These are phyloP conservation scores for Phaetusa simplex DNA, from an alignment of 2,113 vertebrate genomes.

Conservation along the genomic window DNA sequence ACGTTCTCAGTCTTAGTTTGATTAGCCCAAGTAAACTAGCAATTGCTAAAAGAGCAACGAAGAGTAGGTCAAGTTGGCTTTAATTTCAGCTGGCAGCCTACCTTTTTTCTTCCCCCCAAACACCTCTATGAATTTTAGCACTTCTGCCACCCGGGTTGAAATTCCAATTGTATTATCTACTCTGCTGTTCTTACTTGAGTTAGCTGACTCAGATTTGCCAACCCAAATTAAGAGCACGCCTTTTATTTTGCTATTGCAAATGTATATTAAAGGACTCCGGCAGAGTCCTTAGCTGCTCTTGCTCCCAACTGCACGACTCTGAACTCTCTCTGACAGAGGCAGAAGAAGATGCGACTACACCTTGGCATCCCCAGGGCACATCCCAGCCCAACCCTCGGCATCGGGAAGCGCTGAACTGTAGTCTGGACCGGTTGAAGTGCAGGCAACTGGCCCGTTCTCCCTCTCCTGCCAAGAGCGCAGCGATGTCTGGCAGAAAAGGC, in stretches of 20 bases:
- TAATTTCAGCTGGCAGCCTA: neutral
- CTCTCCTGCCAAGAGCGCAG: neutral
- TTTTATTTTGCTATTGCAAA: neutral
- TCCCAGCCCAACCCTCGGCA: neutral
- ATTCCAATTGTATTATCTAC: neutral
- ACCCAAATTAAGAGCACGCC: neutral
- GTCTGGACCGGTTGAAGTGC: neutral
- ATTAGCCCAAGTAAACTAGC: neutral
- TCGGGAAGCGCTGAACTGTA: neutral
- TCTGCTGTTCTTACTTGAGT: neutral
- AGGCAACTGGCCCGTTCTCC: neutral
- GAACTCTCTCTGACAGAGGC: neutral
- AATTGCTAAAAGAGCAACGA: neutral
- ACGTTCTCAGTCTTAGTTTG: neutral
- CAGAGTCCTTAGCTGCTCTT: neutral
- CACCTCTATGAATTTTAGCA: neutral
- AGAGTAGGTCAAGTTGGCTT: neutral
- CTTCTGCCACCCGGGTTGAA: neutral
- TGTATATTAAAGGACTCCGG: neutral
- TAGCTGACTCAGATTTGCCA: neutral
- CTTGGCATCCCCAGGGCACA: neutral
- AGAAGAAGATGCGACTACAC: neutral
- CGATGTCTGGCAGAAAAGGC: neutral
- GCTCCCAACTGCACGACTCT: neutral
- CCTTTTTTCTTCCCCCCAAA: neutral